Conservation (phyloP, 1,140 invertebrate species). For the Conus ventricosus region DNA sequence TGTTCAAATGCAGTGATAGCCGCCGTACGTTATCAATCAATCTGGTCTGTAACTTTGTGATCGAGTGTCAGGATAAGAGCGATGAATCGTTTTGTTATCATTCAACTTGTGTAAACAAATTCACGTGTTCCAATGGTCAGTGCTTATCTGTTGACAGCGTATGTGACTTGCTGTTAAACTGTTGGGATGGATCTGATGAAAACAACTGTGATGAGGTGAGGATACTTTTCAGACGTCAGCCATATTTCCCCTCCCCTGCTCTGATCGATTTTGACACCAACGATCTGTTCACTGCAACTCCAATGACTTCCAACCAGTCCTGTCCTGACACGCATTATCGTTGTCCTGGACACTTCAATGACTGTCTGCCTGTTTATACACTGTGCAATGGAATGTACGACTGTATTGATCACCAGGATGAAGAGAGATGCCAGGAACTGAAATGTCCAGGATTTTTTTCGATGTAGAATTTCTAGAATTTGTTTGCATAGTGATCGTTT, state of each 20-base stretch:
- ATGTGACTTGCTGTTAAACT: background rate
- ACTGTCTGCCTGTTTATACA: constrained; percentile 9
- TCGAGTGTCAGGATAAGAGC: background rate
- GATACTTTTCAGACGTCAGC: background rate
- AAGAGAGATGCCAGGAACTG: background rate
- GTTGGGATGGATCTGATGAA: background rate
- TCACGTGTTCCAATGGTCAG: background rate
- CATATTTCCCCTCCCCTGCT: background rate
- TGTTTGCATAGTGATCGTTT: constrained; percentile 28
- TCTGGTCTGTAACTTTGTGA: constrained; percentile 11
- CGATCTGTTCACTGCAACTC: background rate
- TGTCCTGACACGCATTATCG: no score
- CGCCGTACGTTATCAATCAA: background rate
- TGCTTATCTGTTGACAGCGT: background rate
- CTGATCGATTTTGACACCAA: background rate
- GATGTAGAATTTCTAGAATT: constrained; percentile 13
- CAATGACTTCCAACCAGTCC: no score
- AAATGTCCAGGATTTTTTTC: constrained; percentile 34
- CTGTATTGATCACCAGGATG: background rate
- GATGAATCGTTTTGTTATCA: no score
- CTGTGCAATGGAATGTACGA: constrained; percentile 25
- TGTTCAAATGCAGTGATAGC: background rate
- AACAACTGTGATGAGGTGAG: no score
- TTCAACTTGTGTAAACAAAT: no score
- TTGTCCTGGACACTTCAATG: background rate